Base-by-base conservation (phyloP, 2,113 vertebrate genomes). In the Corythaixoides concolor region DNA sequence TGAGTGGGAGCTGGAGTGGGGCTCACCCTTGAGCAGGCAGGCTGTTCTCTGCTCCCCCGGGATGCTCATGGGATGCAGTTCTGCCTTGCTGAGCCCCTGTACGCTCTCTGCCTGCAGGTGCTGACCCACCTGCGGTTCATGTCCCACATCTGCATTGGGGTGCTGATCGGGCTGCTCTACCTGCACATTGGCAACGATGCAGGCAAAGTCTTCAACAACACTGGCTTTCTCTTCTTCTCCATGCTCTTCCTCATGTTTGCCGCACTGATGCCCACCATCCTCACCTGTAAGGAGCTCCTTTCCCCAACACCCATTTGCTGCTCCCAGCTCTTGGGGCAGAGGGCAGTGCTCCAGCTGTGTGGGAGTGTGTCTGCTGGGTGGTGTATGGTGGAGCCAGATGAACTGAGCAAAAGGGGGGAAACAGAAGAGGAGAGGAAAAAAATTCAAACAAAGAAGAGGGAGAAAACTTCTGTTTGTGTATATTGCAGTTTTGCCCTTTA, bases 241-340 rank as follows among this genome's bases (percentile, higher is more conserved):
- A 99, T 99, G 99, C 98, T 99, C 47, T 99, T 99, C 98, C 99
- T 99, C 91, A 99, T 99, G 99, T 99, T 99, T 14, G 99, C 99
- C 0, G 99, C 99, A 5, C 98, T 99, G 84, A 99, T 99, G 99
- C 99, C 99, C 79, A 99, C 99, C 9, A 98, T 99, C 94, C 99
- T 99, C 64, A 99, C 99, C 85, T 99, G 99, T 99, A 98, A 99
- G 99, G 60, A 41, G 70, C 58, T 39, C 30, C 43, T 60, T 7
- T 22, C n/a, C 89, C 86, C 18, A 12, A n/a, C 23, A 41, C 5
- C 24, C 32, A 9, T 12, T n/a, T 1, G 2, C 60, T 55, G 88
- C 74, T 32, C 41, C 69, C 9, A 13, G 2, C 15, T 49, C 3
- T 1, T 2, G 70, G 66, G 59, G 14, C 22, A 27, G 66, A 43